A percentile compares a stretch with the other conserved stretches of the same genome.
phyloP scores from a whole-genome alignment of 2,797 vertebrate species.

The Semaprochilodus insignis region DNA sequence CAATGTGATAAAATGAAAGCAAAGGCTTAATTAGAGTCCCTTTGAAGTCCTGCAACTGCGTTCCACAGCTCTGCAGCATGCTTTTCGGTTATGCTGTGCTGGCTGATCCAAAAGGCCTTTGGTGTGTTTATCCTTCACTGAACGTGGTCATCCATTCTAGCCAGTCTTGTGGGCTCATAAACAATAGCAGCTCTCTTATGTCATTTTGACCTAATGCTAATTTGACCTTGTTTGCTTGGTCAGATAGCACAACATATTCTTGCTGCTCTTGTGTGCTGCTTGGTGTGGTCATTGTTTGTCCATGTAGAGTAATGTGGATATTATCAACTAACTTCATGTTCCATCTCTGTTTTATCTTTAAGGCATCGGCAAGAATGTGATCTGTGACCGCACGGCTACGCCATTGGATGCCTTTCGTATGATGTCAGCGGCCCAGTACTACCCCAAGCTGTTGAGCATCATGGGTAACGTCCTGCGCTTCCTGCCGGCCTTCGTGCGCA shows the following conservation, averaged over 20 bases:
- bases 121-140: not conserved
- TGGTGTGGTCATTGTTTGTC: not conserved
- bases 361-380: constrained; percentile 99
- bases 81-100: not conserved
- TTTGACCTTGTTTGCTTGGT: not conserved
- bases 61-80: constrained; percentile 11
- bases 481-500: constrained; percentile 93
- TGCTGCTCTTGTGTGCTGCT: not conserved
- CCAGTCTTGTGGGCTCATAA: not conserved
- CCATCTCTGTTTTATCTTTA: constrained; percentile 14
- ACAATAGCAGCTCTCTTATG: not conserved
- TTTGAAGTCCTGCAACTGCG: constrained; percentile 20
- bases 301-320: not conserved
- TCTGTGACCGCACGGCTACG: constrained; percentile 95
- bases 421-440: constrained; percentile 99
- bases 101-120: not conserved
- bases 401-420: constrained; percentile 96
- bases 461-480: constrained; percentile 98
- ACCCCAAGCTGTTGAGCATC: constrained; percentile 98
- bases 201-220: not conserved
- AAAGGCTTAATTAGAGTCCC: constrained; percentile 58
- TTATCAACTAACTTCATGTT: not conserved
- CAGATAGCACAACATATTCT: not conserved
- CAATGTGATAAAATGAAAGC: constrained; percentile 43
- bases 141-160: constrained; percentile 14